Evolutionary conservation across 2,113 vertebrate species (phyloP).

Genomic region (Pedionomus torquatus): DNA sequence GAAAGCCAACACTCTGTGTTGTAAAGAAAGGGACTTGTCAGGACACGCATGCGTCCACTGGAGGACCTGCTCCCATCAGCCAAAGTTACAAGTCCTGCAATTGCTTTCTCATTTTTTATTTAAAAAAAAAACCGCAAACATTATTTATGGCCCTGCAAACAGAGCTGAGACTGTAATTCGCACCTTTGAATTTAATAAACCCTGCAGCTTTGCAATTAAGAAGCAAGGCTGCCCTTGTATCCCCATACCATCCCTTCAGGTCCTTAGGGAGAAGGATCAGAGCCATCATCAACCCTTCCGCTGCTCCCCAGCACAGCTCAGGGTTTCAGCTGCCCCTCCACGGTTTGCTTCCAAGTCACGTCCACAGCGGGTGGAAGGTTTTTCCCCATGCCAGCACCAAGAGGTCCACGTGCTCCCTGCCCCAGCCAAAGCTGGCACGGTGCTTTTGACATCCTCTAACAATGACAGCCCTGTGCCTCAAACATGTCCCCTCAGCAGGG

Average conservation of each 20-base stretch:
- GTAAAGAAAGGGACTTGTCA: background rate
- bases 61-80: background rate
- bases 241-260: background rate
- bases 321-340: background rate
- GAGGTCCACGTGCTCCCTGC: background rate
- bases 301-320: background rate
- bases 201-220: rapidly evolving
- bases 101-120: background rate
- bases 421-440: background rate
- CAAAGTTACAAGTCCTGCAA: background rate
- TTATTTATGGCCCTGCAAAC: background rate
- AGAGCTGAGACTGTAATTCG: background rate
- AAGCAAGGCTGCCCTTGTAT: background rate
- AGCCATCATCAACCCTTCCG: background rate
- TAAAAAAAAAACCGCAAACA: background rate
- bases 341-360: background rate
- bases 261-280: background rate
- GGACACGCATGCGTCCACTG: background rate
- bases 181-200: background rate
- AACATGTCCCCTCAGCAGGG: background rate
- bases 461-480: background rate
- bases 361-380: rapidly evolving
- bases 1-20: background rate
- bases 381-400: rapidly evolving
- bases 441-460: background rate